Percentiles rank a stretch among this genome's conserved stretches.
Conservation (phyloP, 1,140 invertebrate species). For the Vanessa atalanta region DNA sequence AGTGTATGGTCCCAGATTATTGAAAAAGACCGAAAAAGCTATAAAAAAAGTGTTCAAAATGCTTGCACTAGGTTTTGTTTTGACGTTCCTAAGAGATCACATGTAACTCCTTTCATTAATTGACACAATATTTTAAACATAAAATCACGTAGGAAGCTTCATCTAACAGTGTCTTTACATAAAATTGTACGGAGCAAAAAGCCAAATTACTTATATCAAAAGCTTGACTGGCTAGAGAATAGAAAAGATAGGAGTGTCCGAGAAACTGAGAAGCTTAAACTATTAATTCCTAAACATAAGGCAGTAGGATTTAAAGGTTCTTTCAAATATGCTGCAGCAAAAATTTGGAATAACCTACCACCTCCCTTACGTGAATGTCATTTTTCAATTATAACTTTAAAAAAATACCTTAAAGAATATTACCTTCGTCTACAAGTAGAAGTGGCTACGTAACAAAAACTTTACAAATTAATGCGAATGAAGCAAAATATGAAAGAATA, state of each 20-base stretch:
- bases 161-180: neutral
- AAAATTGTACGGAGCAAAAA: neutral
- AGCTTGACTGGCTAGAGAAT: slow-evolving; percentile 5
- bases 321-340: slow-evolving; percentile 23
- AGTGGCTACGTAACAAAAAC: neutral
- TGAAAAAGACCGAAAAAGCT: slow-evolving; percentile 1
- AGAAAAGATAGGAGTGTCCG: slow-evolving; percentile 1
- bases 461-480: no score
- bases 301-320: slow-evolving; percentile 7
- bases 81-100: neutral
- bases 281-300: slow-evolving; percentile 21
- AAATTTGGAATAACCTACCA: slow-evolving; percentile 26
- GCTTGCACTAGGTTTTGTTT: slow-evolving; percentile 9
- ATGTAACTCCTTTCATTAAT: neutral
- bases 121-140: neutral
- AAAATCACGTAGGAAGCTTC: neutral
- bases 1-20: slow-evolving; percentile 1
- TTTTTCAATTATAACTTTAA: neutral
- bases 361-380: slow-evolving; percentile 9
- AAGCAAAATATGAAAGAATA: no score
- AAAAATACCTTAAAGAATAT: neutral
- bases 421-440: neutral
- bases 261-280: neutral
- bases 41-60: neutral
- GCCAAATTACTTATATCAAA: slow-evolving; percentile 11